Evolutionary conservation across 2,113 vertebrate species (phyloP).

Genomic region (Fulmarus glacialis): DNA sequence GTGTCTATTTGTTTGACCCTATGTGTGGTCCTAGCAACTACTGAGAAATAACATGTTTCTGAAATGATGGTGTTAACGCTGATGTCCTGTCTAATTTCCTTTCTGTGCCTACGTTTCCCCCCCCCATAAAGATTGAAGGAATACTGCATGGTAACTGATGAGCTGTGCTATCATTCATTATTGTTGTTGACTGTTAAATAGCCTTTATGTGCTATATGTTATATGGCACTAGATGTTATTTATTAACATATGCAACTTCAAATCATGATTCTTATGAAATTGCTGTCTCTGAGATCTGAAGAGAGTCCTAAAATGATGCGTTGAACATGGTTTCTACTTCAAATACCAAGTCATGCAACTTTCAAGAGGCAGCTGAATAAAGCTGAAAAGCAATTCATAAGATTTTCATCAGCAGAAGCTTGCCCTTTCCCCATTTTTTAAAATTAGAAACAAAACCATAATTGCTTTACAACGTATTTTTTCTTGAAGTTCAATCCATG

Average conservation of each 20-base stretch:
- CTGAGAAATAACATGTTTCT: background rate
- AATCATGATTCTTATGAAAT: background rate
- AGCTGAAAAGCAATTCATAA: background rate
- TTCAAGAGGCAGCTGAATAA: background rate
- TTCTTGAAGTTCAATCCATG: background rate
- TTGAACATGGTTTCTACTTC: background rate
- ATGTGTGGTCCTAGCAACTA: background rate
- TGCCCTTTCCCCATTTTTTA: background rate
- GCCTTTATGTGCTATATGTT: background rate
- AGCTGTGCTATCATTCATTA: background rate
- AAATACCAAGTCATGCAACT: background rate
- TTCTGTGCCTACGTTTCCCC: background rate
- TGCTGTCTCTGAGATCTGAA: background rate
- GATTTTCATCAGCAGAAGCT: background rate
- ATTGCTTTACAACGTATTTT: background rate
- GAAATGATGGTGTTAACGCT: background rate
- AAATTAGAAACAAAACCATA: background rate
- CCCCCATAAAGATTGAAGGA: background rate
- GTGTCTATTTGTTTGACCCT: background rate
- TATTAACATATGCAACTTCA: background rate
- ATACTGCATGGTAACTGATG: background rate
- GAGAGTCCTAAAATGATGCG: background rate
- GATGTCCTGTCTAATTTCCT: background rate
- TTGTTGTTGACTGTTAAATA: background rate
- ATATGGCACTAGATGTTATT: background rate